phyloP scores from a whole-genome alignment of 2,888 invertebrate species.

The Epiblema foenella region DNA sequence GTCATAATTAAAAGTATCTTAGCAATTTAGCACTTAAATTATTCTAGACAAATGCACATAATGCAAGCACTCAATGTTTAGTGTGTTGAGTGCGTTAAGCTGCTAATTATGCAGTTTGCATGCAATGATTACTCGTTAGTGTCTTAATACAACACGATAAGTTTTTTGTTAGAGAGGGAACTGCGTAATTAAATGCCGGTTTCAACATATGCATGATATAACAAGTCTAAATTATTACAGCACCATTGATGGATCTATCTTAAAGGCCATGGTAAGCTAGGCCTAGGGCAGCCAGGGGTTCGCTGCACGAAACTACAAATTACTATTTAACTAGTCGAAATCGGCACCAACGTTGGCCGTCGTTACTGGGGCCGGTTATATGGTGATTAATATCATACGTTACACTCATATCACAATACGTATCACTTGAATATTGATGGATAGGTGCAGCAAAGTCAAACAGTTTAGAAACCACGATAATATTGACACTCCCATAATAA shows the following conservation, averaged over 20 bases:
- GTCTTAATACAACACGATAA: slow-evolving; percentile 25
- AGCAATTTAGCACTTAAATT: slow-evolving; percentile 39
- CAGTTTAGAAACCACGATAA: no score
- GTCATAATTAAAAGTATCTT: slow-evolving; percentile 35
- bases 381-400: no score
- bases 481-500: no score
- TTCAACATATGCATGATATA: slow-evolving; percentile 11
- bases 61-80: slow-evolving; percentile 33
- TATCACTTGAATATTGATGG: no score
- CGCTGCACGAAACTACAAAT: no score
- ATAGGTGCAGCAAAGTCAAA: no score
- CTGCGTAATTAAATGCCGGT: slow-evolving; percentile 36
- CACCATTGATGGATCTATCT: neutral
- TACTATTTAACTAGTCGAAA: no score
- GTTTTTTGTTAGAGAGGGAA: slow-evolving; percentile 30
- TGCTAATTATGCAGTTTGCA: slow-evolving; percentile 32
- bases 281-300: no score
- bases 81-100: slow-evolving; percentile 37
- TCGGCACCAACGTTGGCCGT: no score
- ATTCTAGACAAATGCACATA: slow-evolving; percentile 41
- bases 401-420: no score
- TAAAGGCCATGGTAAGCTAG: no score
- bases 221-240: neutral
- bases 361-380: no score
- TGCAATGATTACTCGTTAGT: slow-evolving; percentile 39